Evolutionary conservation across 2,888 invertebrate species (phyloP), one percentile per base, ranked within the genome.

Genomic region (Papilio protenor): DNA sequence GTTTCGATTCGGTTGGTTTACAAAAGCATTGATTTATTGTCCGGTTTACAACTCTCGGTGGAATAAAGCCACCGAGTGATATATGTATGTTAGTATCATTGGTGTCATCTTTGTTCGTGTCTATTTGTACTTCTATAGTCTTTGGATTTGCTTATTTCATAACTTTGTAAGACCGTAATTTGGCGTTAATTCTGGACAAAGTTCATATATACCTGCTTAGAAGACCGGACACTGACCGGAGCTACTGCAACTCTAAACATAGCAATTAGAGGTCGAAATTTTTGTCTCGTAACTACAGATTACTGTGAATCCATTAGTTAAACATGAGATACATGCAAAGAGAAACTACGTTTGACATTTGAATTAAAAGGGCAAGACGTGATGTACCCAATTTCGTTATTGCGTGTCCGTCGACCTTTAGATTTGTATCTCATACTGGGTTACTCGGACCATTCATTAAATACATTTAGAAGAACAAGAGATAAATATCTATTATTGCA

Each of bases 11-110:
- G 83, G 82, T 81, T 81, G 84, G 81, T 83, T 85, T 85, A 85
- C 81, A 80, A 79, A 82, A 79, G 78, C 80, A 83, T 83, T 86
- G 86, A 87, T 87, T 84, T 83, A 86, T 87, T 81, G 82, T 83
- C 79, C 81, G 80, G 80, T 81, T 77, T 76, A 70, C 76, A 78
- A 78, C 57, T 70, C n/a, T 76, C 76, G 49, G 77, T 75, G 64
- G 52, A 76, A 74, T 79, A 78, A 79, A 57, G 75, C 75, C 69
- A 52, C 33, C 47, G 71, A 47, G 73, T 61, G 61, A 70, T 55
- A 70, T 70, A 70, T 70, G 49, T 49, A 47, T 18, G 49, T 71
- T 27, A 61, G 27, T 71, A 73, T 61, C 40, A 77, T 59, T 59
- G 73, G n/a, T 57, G 57, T 14, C 16, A 27, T 14, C 27, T 66